Base-by-base conservation (phyloP, 2,797 vertebrate genomes). In the Sardinella longiceps region DNA sequence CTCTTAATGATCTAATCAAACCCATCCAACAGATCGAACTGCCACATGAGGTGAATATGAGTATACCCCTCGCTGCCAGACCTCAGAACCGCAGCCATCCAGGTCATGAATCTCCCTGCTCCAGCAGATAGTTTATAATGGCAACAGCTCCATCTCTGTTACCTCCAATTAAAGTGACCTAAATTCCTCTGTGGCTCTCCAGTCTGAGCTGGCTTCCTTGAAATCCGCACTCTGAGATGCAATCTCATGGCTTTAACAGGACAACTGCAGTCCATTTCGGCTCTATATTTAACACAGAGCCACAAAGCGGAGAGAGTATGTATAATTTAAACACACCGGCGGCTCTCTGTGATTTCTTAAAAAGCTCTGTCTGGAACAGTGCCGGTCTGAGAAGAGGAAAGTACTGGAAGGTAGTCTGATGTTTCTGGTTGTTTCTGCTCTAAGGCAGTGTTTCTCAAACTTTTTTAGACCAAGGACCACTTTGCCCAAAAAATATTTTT, bases 261-360 rank as follows among this genome's bases (percentile, higher is more conserved):
- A 37, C 3, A 37, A 6, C 70, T 77, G 37, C 70, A 39, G 43
- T 77, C 33, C 70, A 77, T 77, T 77, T 77, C 43, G 1, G 70
- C 12, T 77, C 70, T 77, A 77, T 7, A 43, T 77, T 77, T 77
- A 77, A 77, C 37, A 15, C 37, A 23, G 70, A 77, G 70, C 37
- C 33, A 23, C 37, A 23, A 39, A 23, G 30, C 33, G 7, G 70
- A 77, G 37, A 39, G 70, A 37, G 5, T 77, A 77, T 77, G 70
- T 77, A 77, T 77, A 77, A 77, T 77, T 77, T 77, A 77, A 77
- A 77, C 70, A 39, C 70, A 39, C 37, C 20, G 70, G 18, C 5
- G 33, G 12, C 37, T 2, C 33, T 37, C 28, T 5, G 33, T 74
- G 33, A 37, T 39, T 39, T 77, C 33, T 37, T 77, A 37, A 77